Percentiles rank a stretch among this genome's conserved stretches.
phyloP scores from a whole-genome alignment of 2,888 invertebrate species.

The Argyra leucocephala region DNA sequence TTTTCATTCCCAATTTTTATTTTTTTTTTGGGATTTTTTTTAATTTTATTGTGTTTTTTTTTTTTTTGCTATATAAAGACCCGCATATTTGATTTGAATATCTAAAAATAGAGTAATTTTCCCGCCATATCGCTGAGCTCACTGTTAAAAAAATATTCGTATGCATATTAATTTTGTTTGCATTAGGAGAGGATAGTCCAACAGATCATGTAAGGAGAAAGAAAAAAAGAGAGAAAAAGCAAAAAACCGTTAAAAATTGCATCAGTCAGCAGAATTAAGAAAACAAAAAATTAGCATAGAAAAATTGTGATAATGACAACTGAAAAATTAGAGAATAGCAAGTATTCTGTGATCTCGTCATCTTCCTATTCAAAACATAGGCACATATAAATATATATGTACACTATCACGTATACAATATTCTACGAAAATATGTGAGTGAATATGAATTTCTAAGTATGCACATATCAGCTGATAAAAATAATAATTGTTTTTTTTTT shows the following conservation, averaged over 20 bases:
- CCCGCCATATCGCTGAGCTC: neutral
- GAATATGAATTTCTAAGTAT: no score
- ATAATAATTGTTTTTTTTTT: no score
- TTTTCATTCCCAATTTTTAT: neutral
- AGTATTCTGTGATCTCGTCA: no score
- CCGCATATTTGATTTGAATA: slow-evolving; percentile 1
- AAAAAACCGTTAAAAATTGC: neutral
- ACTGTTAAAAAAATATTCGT: neutral
- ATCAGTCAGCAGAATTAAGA: neutral
- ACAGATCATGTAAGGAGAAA: no score
- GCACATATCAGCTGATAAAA: no score
- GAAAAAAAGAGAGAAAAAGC: neutral
- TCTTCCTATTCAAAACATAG: no score
- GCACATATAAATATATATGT: no score
- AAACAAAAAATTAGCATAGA: neutral
- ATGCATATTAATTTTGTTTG: neutral
- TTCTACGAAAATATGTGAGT: no score
- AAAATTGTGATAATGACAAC: neutral
- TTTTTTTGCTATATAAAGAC: neutral
- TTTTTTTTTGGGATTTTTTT: no score
- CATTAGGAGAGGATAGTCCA: neutral
- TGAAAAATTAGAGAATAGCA: no score
- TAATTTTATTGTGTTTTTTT: no score
- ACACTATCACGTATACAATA: no score
- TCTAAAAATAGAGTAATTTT: neutral